Percentiles rank a stretch among this genome's conserved stretches.
phyloP scores from a whole-genome alignment of 1,140 invertebrate species.

The Temnothorax curvispinosus region DNA sequence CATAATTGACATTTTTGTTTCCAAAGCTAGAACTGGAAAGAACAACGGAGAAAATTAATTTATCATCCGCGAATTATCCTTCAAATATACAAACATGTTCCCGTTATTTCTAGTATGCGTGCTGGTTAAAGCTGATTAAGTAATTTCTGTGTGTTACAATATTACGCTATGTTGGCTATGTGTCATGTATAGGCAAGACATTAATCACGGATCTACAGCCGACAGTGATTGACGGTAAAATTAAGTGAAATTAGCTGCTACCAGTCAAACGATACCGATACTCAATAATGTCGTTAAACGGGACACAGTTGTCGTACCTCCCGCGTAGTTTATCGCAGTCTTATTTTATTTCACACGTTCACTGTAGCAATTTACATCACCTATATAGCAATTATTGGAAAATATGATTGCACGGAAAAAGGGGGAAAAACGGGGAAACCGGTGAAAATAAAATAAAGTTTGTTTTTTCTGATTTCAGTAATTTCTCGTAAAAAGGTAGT shows the following conservation, averaged over 20 bases:
- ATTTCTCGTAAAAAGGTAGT: neutral
- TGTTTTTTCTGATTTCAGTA: too few relatives aligned
- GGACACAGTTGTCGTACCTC: neutral
- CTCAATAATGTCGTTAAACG: neutral
- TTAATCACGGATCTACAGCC: neutral
- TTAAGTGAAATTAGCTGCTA: neutral
- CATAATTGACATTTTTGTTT: neutral
- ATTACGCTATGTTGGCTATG: neutral
- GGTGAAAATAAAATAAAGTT: neutral
- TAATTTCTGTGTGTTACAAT: slow-evolving; percentile 33
- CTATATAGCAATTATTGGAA: neutral
- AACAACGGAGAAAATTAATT: neutral
- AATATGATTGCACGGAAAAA: neutral
- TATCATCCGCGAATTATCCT: neutral
- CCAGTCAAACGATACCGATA: neutral
- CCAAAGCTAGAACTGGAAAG: neutral
- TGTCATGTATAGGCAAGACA: neutral
- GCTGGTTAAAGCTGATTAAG: neutral
- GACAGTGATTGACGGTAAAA: neutral
- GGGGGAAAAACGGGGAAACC: neutral
- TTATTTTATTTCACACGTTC: neutral
- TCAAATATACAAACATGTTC: neutral
- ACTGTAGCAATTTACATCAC: neutral
- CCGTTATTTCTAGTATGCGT: neutral
- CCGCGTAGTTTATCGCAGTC: neutral